Evolutionary conservation across 2,888 invertebrate species (phyloP), one percentile per base, ranked within the genome.

Genomic region (Agrochola lychnidis): DNA sequence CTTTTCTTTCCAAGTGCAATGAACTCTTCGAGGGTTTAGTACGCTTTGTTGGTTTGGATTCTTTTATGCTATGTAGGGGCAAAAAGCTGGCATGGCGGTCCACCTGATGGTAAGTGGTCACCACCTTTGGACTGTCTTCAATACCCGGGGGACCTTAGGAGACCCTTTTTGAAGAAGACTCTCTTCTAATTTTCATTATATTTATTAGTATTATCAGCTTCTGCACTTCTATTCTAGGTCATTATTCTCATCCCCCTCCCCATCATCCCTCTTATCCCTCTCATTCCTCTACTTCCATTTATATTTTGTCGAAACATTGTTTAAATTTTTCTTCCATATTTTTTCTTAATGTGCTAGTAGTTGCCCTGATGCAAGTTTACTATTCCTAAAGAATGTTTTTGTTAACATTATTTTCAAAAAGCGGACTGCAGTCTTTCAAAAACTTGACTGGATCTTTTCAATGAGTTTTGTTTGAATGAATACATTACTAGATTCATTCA

Each of bases 1-100:
- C 10, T 53, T n/a, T 48, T 7, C 19, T 81, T 53, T 79, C 9
- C 42, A 25, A 30, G 69, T 48, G 14, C 19, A 64, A 63, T 69
- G n/a, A 75, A 40, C 63, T 74, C 10, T 67, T 57, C n/a, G 40
- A 40, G 68, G 68, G 68, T 12, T 53, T 36, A 16, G 22, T 9
- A 7, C 4, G 1, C 1, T 10, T 3, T 16, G 14, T 36, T 22
- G n/a, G 3, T n/a, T 70, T 57, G 9, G 0, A 4, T 36, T 51
- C 48, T 59, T 51, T 16, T 56, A 16, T 36, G 1, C 10, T 10
- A 4, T 16, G 16, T 6, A 6, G 16, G 10, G n/a, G 36, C 5
- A n/a, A 36, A 16, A 53, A 68, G 16, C 6, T 16, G 3, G 5
- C 4, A 14, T 16, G 3, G 4, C 2, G 3, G 5, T 2, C 36